Evolutionary conservation across 2,113 vertebrate genomes (phyloP), one percentile per base, ranked within the genome.

Genomic region (Aspidoscelis tigris): DNA sequence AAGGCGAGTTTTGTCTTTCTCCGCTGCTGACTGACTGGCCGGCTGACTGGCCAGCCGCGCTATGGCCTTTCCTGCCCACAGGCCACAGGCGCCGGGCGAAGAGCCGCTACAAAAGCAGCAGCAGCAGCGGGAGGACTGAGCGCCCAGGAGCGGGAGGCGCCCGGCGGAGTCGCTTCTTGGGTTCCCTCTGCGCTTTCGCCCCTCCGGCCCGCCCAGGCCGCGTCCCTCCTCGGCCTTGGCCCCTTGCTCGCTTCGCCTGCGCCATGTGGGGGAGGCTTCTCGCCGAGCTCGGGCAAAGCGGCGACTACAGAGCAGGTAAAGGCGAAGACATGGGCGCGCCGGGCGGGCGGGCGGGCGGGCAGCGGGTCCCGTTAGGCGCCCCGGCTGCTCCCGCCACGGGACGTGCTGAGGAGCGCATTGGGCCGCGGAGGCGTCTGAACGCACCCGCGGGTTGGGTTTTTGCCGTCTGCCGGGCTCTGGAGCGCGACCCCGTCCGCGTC

Each of bases 211-310:
- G 58, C 58, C 82, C 61, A n/a, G 43, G 70, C 50, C 50, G 88
- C 82, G 18, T 0, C 41, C 10, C 47, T 21, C 61, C 18, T 44
- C 78, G 75, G 81, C 64, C 21, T 16, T 21, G 33, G 43, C 47
- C 16, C 44, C 18, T 50, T 9, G 77, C 43, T 50, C 47, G 77
- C 43, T 64, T 41, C 84, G 80, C 88, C 73, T 41, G 90, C 89
- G 86, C 88, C 83, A 94, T 95, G 95, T 95, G 94, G 94, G 93
- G 94, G 69, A 88, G 92, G 84, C 82, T 95, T 82, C 91, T 93
- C 80, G 87, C 90, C 71, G 88, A 86, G 41, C 22, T 92, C 24
- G 91, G 91, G 84, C 88, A 91, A 47, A 72, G 86, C 76, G 86
- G 88, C 81, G 90, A 64, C 88, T 92, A 85, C 88, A 78, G 82